Percentiles rank a stretch among this genome's conserved stretches.
phyloP scores from a whole-genome alignment of 2,888 invertebrate species.

The Agrotis clavis region DNA sequence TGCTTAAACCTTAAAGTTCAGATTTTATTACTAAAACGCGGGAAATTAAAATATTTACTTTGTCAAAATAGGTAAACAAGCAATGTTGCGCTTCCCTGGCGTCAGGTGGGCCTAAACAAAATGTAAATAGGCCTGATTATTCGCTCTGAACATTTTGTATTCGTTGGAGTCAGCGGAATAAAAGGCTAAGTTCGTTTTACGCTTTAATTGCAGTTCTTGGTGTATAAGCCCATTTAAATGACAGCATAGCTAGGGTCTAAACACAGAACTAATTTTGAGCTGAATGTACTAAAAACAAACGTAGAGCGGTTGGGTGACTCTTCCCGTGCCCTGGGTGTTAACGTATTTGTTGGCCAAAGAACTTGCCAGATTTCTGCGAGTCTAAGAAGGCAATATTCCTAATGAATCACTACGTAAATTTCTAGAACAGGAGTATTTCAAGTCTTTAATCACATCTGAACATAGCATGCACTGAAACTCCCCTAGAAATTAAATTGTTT shows the following conservation, averaged over 20 bases:
- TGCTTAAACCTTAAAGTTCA: slow-evolving; percentile 27
- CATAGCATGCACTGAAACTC: no score
- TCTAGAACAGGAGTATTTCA: no score
- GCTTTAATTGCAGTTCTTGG: slow-evolving; percentile 72
- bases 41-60: slow-evolving; percentile 70
- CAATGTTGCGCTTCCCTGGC: slow-evolving; percentile 66
- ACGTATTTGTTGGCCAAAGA: no score
- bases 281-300: background rate
- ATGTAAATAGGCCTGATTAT: slow-evolving; percentile 84
- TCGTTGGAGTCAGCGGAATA: slow-evolving; percentile 79
- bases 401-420: no score
- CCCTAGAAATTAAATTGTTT: no score
- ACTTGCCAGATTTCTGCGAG: no score
- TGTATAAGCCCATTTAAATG: slow-evolving; percentile 48
- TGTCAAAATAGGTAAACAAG: slow-evolving; percentile 66
- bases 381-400: no score
- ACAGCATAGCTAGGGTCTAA: background rate
- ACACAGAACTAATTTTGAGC: slow-evolving; percentile 13
- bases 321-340: no score
- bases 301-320: no score
- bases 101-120: slow-evolving; percentile 83
- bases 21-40: slow-evolving; percentile 59
- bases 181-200: slow-evolving; percentile 73
- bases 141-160: slow-evolving; percentile 79
- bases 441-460: no score